Evolutionary conservation across 2,797 vertebrate species (phyloP).

Genomic region (Sebastes trivittatus): DNA sequence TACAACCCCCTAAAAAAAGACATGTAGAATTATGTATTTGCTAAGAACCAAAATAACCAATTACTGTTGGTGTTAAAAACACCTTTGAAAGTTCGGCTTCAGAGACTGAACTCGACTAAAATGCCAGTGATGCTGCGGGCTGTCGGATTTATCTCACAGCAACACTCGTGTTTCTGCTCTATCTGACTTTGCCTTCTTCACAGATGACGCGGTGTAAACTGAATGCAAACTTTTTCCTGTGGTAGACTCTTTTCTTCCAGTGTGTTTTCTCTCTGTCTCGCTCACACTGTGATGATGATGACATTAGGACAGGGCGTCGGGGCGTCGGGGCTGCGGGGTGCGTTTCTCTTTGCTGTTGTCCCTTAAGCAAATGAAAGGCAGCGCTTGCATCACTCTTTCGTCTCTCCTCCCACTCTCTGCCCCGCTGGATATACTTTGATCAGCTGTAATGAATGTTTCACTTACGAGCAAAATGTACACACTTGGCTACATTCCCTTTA

Average conservation of each 20-base stretch:
- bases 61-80: background rate
- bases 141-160: background rate
- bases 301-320: constrained; percentile 14
- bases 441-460: constrained; percentile 49
- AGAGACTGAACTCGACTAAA: background rate
- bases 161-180: background rate
- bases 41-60: background rate
- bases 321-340: background rate
- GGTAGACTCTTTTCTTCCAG: background rate
- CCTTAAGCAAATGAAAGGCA: constrained; percentile 43
- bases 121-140: background rate
- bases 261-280: background rate
- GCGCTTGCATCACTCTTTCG: constrained; percentile 51
- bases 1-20: background rate
- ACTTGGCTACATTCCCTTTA: constrained; percentile 26
- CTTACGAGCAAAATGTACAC: constrained; percentile 37
- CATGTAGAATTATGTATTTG: background rate
- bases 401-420: constrained; percentile 41
- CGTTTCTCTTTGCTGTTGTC: constrained; percentile 35
- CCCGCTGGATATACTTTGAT: constrained; percentile 65
- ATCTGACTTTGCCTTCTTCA: background rate
- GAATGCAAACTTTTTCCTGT: constrained; percentile 6
- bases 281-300: constrained; percentile 22
- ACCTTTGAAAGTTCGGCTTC: background rate
- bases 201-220: background rate